Percentiles rank a stretch among this genome's conserved stretches.
phyloP scores from a whole-genome alignment of 2,113 vertebrate species.

The Mystacornis crossleyi region DNA sequence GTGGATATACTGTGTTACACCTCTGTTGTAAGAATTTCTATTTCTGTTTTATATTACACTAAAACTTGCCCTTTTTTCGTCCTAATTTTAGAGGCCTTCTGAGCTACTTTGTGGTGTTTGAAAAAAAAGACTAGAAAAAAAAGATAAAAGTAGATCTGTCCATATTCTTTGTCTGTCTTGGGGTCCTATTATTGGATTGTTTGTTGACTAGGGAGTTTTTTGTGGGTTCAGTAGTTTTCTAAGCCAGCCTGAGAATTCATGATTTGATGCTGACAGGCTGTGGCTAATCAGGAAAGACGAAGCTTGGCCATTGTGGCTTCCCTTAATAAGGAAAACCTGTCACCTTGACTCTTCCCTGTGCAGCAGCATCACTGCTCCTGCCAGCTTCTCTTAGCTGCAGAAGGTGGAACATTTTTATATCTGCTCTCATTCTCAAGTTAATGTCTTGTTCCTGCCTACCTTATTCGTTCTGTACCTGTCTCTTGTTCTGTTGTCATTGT shows the following conservation, averaged over 20 bases:
- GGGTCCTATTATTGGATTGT: neutral
- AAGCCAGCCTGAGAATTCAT: neutral
- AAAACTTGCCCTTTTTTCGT: neutral
- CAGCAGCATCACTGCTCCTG: neutral
- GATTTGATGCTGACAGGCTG: neutral
- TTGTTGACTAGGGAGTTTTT: neutral
- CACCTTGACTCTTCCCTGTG: neutral
- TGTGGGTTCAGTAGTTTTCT: neutral
- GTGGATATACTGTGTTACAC: neutral
- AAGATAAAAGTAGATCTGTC: neutral
- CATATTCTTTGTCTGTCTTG: neutral
- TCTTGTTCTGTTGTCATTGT: conserved; percentile 12
- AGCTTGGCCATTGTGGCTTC: neutral
- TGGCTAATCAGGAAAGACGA: neutral
- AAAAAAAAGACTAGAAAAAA: neutral
- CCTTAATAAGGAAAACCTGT: neutral
- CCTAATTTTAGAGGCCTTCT: neutral
- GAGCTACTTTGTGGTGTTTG: neutral
- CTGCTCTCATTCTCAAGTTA: neutral
- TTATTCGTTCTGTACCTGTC: conserved; percentile 40
- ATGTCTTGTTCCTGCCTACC: conserved; percentile 43
- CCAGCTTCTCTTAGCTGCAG: neutral
- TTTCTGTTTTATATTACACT: neutral
- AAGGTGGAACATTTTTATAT: conserved; percentile 24
- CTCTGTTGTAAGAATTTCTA: neutral